A percentile compares a stretch with the other conserved stretches of the same genome.
phyloP scores from a whole-genome alignment of 1,140 invertebrate species.

The Lucilia sericata region DNA sequence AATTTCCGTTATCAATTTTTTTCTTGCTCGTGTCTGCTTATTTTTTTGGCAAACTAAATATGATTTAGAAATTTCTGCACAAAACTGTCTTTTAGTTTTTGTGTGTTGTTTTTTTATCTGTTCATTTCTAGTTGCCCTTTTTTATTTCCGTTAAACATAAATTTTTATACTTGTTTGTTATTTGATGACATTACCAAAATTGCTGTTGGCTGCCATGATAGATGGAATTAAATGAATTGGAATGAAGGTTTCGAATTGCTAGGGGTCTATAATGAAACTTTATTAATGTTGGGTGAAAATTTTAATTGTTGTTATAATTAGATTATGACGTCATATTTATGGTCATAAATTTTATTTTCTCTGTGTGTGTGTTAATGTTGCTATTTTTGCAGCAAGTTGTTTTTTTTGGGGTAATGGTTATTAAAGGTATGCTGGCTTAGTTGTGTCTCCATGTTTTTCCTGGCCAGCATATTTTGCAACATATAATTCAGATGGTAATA shows the following conservation, averaged over 20 bases:
- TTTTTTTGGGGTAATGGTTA: neutral
- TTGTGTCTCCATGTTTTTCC: neutral
- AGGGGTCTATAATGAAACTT: neutral
- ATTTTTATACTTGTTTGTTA: slow-evolving; percentile 7
- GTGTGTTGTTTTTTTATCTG: neutral
- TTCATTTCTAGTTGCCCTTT: neutral
- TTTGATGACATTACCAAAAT: slow-evolving; percentile 14
- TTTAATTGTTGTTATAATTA: slow-evolving; percentile 25
- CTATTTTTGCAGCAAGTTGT: neutral
- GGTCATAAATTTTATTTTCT: slow-evolving; percentile 2
- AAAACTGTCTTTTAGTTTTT: neutral
- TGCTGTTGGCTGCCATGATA: neutral
- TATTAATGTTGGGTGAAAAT: neutral
- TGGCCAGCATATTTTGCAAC: neutral
- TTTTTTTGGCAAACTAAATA: slow-evolving; percentile 3
- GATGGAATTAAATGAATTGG: neutral
- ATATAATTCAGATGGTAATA: neutral
- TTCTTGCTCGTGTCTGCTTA: neutral
- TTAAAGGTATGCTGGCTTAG: neutral
- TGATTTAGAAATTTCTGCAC: neutral
- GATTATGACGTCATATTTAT: slow-evolving; percentile 29
- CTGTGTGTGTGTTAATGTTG: neutral
- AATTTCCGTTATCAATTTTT: slow-evolving; percentile 13
- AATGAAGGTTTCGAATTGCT: neutral
- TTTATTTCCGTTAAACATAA: slow-evolving; percentile 7